Evolutionary conservation across 2,113 vertebrate genomes (phyloP).

Genomic region (Globicephala melas): DNA sequence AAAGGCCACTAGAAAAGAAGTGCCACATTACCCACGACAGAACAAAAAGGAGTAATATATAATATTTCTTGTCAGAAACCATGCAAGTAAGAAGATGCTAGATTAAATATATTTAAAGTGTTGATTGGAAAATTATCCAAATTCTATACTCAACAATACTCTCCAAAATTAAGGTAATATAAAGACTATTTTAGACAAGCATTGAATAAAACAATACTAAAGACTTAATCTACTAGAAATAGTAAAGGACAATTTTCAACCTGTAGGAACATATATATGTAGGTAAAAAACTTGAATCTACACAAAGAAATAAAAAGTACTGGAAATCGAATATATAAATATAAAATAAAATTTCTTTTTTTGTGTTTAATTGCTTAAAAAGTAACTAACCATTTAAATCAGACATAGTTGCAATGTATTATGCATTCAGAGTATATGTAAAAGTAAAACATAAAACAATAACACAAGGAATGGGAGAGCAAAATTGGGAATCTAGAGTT

Average conservation of each 20-base stretch:
- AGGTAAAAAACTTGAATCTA: too few species aligned
- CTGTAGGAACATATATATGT: not conserved
- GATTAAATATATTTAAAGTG: too few species aligned
- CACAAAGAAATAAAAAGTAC: too few species aligned
- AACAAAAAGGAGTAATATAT: not conserved
- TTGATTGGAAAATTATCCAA: too few species aligned
- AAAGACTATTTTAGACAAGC: not conserved
- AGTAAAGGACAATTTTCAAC: not conserved
- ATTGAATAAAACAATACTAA: not conserved
- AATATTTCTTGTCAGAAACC: not conserved
- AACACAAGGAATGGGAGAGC: not conserved
- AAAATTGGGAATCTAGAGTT: not conserved
- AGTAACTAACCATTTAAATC: not conserved
- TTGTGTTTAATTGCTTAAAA: not conserved
- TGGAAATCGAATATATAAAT: not conserved
- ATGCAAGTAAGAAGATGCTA: too few species aligned
- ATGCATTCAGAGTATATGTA: not conserved
- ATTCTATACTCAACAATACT: not conserved
- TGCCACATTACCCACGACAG: not conserved
- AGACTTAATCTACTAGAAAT: not conserved
- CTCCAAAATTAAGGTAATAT: not conserved
- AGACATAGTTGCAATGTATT: not conserved
- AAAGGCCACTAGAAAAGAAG: not conserved
- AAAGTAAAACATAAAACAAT: not conserved
- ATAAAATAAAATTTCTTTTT: not conserved